A percentile compares a stretch with the other conserved stretches of the same genome.
Evolutionary conservation across 2,888 invertebrate genomes (phyloP).

Genomic region (Stratiomys singularior): DNA sequence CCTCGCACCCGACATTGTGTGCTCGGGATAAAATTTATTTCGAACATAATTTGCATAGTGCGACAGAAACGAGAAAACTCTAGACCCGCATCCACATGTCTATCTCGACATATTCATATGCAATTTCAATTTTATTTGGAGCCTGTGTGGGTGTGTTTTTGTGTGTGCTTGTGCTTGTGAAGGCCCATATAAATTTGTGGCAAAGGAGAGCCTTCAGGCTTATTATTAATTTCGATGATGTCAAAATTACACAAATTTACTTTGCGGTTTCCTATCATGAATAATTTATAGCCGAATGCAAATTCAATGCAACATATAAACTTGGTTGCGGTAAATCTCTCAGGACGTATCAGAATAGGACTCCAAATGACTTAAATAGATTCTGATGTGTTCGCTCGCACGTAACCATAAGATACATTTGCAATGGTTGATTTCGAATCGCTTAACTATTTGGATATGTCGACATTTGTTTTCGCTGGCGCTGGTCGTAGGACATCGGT

Average conservation of each 20-base stretch:
- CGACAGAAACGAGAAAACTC: constrained; percentile 14
- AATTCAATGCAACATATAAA: constrained; percentile 43
- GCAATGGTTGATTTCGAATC: constrained; percentile 30
- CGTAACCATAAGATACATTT: constrained; percentile 28
- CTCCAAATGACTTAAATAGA: constrained; percentile 11
- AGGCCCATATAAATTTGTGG: not conserved
- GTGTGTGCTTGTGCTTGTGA: too few species aligned
- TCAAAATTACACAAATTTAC: constrained; percentile 47
- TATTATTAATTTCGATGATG: constrained; percentile 45
- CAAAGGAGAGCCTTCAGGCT: constrained; percentile 17
- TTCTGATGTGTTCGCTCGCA: constrained; percentile 10
- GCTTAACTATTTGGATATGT: constrained; percentile 26
- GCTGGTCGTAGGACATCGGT: not conserved
- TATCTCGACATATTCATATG: too few species aligned
- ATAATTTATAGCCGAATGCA: constrained; percentile 44
- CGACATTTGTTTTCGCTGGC: constrained; percentile 2
- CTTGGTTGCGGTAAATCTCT: constrained; percentile 44
- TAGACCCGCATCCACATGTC: not conserved
- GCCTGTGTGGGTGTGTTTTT: too few species aligned
- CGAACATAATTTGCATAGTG: constrained; percentile 36
- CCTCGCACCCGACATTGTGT: constrained; percentile 17
- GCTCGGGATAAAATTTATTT: constrained; percentile 30
- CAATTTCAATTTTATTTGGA: too few species aligned
- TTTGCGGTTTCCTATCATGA: constrained; percentile 46
- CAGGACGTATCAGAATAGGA: constrained; percentile 13